These are phyloP conservation scores for Chalcis sispes DNA, from an alignment of 2,888 invertebrate species.

Conservation along the genomic window DNA sequence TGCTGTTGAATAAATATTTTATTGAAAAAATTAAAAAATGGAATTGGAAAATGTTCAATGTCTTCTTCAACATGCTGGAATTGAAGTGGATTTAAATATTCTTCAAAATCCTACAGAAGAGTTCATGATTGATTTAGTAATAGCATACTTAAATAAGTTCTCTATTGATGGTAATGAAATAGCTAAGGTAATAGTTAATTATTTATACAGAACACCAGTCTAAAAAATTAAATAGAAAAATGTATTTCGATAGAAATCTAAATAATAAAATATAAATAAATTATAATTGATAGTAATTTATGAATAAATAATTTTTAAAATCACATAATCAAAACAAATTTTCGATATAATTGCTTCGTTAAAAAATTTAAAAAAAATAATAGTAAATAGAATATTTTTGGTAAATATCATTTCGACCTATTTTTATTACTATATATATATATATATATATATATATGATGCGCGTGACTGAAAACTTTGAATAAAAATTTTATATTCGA, in stretches of 20 bases:
- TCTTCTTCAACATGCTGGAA: constrained; percentile 57
- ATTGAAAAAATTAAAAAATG: not conserved
- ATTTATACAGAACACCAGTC: not conserved
- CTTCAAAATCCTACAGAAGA: no score
- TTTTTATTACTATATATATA: not conserved
- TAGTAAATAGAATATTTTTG: constrained; percentile 45
- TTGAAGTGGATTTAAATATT: constrained; percentile 41
- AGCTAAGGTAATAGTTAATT: constrained; percentile 55
- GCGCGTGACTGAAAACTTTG: not conserved
- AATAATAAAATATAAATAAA: no score
- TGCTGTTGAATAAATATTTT: no score
- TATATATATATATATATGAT: not conserved
- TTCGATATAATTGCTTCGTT: no score
- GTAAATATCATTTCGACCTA: not conserved
- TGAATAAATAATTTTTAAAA: no score
- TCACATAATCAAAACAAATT: no score
- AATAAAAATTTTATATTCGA: not conserved
- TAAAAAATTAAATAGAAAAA: no score
- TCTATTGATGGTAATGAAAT: constrained; percentile 61
- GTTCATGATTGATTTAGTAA: no score
- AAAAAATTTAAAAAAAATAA: no score
- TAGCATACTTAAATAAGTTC: constrained; percentile 59
- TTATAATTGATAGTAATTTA: no score
- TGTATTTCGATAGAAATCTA: no score
- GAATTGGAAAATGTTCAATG: constrained; percentile 9